Conservation (phyloP, 2,113 vertebrate genomes). For the Alectura lathami region DNA sequence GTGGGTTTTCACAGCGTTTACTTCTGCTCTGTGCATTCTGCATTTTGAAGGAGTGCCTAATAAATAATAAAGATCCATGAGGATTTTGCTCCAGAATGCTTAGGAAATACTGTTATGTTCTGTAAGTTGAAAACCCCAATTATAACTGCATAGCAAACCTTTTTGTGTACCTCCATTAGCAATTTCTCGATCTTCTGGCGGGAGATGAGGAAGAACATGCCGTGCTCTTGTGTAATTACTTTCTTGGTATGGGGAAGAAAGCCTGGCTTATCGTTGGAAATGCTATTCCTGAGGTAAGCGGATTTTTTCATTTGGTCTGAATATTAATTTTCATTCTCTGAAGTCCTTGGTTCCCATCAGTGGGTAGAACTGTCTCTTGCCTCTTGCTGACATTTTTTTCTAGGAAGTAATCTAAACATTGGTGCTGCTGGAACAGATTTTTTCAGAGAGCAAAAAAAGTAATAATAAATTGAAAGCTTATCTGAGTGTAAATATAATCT, state of each 20-base stretch:
- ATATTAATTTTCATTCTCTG: neutral
- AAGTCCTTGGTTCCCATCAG: neutral
- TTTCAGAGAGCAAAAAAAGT: neutral
- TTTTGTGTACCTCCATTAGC: slow-evolving; percentile 72
- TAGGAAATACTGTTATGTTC: neutral
- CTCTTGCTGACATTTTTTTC: neutral
- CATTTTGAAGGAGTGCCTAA: neutral
- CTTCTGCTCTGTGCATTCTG: neutral
- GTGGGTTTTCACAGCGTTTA: neutral
- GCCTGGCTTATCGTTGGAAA: slow-evolving; percentile 91
- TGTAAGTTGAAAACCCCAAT: neutral
- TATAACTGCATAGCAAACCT: neutral
- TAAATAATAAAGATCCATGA: neutral
- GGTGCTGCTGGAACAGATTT: neutral
- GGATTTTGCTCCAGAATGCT: neutral
- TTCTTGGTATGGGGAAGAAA: slow-evolving; percentile 91
- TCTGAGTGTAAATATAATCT: neutral
- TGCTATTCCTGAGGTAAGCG: slow-evolving; percentile 91
- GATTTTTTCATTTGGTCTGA: neutral
- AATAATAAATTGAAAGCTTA: neutral
- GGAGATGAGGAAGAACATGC: slow-evolving; percentile 97
- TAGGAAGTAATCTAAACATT: neutral
- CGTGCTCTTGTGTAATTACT: slow-evolving; percentile 93
- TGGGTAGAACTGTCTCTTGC: neutral
- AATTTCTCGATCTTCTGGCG: slow-evolving; percentile 94